A percentile compares a stretch with the other conserved stretches of the same genome.
These are phyloP conservation scores for Omphaloscelis lunosa DNA, from an alignment of 2,888 invertebrate genomes.

Conservation along the genomic window DNA sequence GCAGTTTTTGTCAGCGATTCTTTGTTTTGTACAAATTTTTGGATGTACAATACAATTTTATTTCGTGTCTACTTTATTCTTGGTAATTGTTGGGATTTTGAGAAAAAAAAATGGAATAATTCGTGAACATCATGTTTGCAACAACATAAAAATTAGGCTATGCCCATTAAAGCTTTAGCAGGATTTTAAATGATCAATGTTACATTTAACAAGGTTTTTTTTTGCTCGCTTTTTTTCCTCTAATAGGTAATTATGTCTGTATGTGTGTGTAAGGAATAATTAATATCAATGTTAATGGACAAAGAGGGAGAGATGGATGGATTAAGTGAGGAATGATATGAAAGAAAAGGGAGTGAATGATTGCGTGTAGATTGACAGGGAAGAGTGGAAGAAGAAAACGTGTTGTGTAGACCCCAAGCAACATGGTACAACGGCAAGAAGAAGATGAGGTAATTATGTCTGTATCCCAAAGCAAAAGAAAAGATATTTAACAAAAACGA, in stretches of 20 bases:
- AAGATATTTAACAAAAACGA: neutral
- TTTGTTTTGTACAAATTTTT: conserved; percentile 27
- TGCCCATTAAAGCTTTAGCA: neutral
- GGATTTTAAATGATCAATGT: neutral
- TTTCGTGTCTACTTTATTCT: neutral
- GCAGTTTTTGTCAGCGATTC: conserved; percentile 21
- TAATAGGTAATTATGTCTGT: neutral
- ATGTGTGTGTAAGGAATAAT: neutral
- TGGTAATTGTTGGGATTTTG: neutral
- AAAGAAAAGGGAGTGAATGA: neutral
- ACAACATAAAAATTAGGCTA: neutral
- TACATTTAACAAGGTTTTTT: neutral
- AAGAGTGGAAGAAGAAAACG: neutral
- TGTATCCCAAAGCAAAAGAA: neutral
- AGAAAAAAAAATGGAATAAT: neutral
- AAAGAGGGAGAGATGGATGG: neutral
- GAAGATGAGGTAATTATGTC: neutral
- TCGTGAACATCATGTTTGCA: neutral
- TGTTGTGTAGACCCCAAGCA: neutral
- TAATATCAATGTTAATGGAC: neutral
- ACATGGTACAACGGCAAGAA: neutral
- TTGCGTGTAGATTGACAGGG: neutral
- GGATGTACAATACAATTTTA: neutral
- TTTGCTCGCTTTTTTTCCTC: neutral
- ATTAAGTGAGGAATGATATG: neutral